Evolutionary conservation across 1,140 invertebrate species (phyloP), one percentile per base, ranked within the genome.

Genomic region (Mylabris phalerata): DNA sequence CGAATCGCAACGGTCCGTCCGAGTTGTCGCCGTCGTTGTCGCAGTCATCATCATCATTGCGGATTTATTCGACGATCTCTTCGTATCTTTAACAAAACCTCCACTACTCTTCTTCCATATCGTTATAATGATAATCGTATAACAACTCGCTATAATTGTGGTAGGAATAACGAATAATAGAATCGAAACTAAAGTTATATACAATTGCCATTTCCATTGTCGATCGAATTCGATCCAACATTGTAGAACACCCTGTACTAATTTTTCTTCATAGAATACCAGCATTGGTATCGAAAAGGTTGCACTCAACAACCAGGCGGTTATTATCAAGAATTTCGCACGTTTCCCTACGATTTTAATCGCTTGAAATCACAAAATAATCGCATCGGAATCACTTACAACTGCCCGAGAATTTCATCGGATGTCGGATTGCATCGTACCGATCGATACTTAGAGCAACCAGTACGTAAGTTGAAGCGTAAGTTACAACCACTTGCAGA

Each of bases 391-490:
- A 54, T 62, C 4, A 92, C 91, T 92, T 80, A 94, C 92, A 94
- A 67, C 90, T 92, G 71, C 89, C 87, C 19, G 90, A 92, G 75
- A 95, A 95, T 75, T 93, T 94, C 89, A 97, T 92, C 0, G 95
- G 95, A 75, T 93, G 86, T 9, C 90, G 92, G 66, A 97, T 95
- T 58, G 93, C 93, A 72, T 96, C 92, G 67, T 94, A 95, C 67
- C 94, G 81, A 75, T 98, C 95, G 64, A 97, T 92, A 68, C 92
- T 95, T 42, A 98, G 79, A 1, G 93, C 92, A n/a, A 98, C 93
- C 42, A 98, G 79, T 9, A 96, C 93, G 69, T 96, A 97, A 0
- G 93, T 97, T 2, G 93, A 96, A 5, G 90, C 92, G 73, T 95
- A 97, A 41, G 92, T 93, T 19, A 95, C 91, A 38, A 93, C 80